These are phyloP conservation scores for Allacma fusca DNA, from an alignment of 2,888 invertebrate genomes.

Conservation along the genomic window DNA sequence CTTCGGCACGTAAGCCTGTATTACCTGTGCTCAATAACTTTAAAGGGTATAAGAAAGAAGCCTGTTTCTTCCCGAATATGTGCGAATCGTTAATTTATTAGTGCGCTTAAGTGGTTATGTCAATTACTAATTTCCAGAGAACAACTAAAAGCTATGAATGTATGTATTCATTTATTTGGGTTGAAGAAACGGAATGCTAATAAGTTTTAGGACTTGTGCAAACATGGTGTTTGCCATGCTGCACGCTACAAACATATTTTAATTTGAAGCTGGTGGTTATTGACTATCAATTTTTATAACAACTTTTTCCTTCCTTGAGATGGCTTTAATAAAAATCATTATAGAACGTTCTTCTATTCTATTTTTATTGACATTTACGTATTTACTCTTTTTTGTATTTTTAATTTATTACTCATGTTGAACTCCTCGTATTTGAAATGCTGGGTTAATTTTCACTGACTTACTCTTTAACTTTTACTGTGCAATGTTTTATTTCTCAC, in stretches of 20 bases:
- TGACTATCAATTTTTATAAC: not conserved
- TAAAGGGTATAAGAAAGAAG: not conserved
- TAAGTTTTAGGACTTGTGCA: not conserved
- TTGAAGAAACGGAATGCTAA: not conserved
- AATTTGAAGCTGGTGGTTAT: not conserved
- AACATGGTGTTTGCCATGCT: not conserved
- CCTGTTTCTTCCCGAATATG: not conserved
- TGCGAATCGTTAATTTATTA: not conserved
- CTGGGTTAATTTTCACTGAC: no score
- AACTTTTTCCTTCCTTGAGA: not conserved
- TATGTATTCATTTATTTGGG: not conserved
- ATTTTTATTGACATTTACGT: not conserved
- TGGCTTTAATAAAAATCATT: conserved; percentile 10
- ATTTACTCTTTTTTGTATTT: not conserved
- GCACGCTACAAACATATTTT: no score
- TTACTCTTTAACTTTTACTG: no score
- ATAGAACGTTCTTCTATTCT: not conserved
- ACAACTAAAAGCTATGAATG: not conserved
- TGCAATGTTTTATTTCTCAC: no score
- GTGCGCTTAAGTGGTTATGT: not conserved
- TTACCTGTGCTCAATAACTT: not conserved
- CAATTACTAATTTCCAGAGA: not conserved
- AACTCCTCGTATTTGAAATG: no score
- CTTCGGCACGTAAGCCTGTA: conserved; percentile 4
- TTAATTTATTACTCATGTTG: not conserved